Conservation (phyloP, 92 coral and sea anemone species). For the Nematostella vectensis region DNA sequence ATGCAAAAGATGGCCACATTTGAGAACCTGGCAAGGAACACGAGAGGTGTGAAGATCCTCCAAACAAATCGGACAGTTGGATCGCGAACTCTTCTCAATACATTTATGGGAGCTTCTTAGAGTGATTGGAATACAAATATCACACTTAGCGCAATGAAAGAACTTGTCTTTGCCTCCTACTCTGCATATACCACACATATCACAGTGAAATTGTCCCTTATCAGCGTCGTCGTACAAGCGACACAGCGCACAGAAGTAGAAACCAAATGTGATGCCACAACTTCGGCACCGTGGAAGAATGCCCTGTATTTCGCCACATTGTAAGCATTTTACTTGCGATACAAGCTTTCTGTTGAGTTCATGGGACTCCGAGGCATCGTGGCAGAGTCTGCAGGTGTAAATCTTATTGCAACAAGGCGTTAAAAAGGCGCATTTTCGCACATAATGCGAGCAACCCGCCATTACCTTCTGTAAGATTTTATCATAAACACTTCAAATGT, state of each 20-base stretch:
- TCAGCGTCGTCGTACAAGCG: conserved; percentile 87
- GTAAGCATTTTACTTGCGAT: conserved; percentile 58
- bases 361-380: conserved; percentile 52
- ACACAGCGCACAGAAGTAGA: conserved; percentile 77
- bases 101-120: conserved; percentile 59
- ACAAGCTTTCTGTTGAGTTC: conserved; percentile 75
- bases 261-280: conserved; percentile 75
- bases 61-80: conserved; percentile 89
- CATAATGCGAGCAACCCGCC: conserved; percentile 69
- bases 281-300: conserved; percentile 47
- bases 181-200: conserved; percentile 81
- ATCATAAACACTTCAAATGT: background rate
- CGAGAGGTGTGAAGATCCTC: conserved; percentile 77
- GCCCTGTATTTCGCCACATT: conserved; percentile 66
- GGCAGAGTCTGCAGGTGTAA: conserved; percentile 86
- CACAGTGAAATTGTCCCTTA: conserved; percentile 94
- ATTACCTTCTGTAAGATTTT: too few relatives aligned
- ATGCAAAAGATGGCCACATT: conserved; percentile 90
- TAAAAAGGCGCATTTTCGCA: conserved; percentile 71
- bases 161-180: conserved; percentile 84
- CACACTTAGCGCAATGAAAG: conserved; percentile 76
- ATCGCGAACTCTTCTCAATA: conserved; percentile 72
- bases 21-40: conserved; percentile 74
- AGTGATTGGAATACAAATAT: conserved; percentile 62
- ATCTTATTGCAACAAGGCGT: conserved; percentile 85